A percentile compares a stretch with the other conserved stretches of the same genome.
Evolutionary conservation across 2,797 vertebrate species (phyloP).

Genomic region (Threskiornis aethiopicus): DNA sequence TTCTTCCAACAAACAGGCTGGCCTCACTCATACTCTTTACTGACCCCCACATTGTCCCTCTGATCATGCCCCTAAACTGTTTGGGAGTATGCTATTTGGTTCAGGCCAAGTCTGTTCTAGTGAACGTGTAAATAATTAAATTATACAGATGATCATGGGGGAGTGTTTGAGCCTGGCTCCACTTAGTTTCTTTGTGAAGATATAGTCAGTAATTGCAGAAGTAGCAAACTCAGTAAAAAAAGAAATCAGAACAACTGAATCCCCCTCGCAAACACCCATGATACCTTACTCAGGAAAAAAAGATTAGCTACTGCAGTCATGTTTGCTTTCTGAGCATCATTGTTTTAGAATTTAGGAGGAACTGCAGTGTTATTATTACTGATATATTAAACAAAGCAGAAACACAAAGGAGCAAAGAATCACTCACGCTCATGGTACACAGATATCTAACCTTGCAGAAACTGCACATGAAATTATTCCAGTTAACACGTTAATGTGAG

Average conservation of each 20-base stretch:
- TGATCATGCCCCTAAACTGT: background rate
- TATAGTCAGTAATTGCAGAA: background rate
- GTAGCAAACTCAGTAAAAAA: background rate
- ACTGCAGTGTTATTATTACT: background rate
- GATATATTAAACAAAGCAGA: background rate
- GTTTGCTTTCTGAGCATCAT: background rate
- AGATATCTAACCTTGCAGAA: background rate
- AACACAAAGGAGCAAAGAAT: background rate
- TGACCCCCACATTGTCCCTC: background rate
- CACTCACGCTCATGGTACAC: background rate
- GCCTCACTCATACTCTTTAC: background rate
- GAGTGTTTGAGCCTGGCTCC: background rate
- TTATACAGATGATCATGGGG: background rate
- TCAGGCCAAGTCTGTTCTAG: background rate
- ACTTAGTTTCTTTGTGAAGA: background rate
- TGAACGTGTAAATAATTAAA: background rate
- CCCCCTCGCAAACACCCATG: fast-evolving
- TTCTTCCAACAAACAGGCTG: background rate
- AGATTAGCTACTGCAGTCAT: background rate
- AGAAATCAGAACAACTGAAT: background rate
- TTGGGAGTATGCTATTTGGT: background rate
- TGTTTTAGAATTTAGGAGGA: background rate
- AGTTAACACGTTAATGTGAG: background rate
- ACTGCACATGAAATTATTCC: background rate
- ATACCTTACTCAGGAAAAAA: background rate